phyloP scores from a whole-genome alignment of 2,113 vertebrate species.

The Xiphophorus couchianus region DNA sequence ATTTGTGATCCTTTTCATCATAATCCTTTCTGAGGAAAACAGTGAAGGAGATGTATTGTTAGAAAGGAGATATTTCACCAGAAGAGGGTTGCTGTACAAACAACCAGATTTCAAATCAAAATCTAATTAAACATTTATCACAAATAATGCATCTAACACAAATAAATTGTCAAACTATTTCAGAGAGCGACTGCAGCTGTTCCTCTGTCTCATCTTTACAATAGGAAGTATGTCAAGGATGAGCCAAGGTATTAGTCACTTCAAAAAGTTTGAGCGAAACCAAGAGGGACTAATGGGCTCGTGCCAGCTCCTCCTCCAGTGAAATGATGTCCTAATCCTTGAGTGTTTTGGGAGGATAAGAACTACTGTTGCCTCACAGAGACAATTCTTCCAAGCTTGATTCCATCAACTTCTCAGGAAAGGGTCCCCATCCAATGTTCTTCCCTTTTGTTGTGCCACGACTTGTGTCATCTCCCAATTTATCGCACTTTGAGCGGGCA shows the following conservation, averaged over 20 bases:
- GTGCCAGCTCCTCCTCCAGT: conserved; percentile 63
- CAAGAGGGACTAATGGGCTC: conserved; percentile 60
- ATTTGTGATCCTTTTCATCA: neutral
- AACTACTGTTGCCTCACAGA: conserved; percentile 66
- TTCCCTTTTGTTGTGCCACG: conserved; percentile 78
- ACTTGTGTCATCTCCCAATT: conserved; percentile 82
- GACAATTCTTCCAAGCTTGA: conserved; percentile 75
- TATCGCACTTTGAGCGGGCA: conserved; percentile 77
- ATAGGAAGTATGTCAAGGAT: conserved; percentile 24
- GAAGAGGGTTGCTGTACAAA: conserved; percentile 39
- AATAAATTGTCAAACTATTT: neutral
- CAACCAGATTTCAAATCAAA: conserved; percentile 20
- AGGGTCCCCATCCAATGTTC: conserved; percentile 80
- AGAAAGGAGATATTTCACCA: conserved; percentile 45
- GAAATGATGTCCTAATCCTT: conserved; percentile 74
- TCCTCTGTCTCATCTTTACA: conserved; percentile 26
- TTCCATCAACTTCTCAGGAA: conserved; percentile 75
- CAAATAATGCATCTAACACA: conserved; percentile 13
- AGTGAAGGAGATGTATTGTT: conserved; percentile 11
- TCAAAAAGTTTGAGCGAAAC: conserved; percentile 57
- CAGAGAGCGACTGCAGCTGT: neutral
- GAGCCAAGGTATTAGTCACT: conserved; percentile 41
- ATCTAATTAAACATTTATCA: conserved; percentile 9
- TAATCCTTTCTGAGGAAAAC: conserved; percentile 1
- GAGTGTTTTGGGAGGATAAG: conserved; percentile 71